Percentiles rank a stretch among this genome's conserved stretches.
Conservation (phyloP, 1,140 invertebrate species). For the Drosophila saltans region DNA sequence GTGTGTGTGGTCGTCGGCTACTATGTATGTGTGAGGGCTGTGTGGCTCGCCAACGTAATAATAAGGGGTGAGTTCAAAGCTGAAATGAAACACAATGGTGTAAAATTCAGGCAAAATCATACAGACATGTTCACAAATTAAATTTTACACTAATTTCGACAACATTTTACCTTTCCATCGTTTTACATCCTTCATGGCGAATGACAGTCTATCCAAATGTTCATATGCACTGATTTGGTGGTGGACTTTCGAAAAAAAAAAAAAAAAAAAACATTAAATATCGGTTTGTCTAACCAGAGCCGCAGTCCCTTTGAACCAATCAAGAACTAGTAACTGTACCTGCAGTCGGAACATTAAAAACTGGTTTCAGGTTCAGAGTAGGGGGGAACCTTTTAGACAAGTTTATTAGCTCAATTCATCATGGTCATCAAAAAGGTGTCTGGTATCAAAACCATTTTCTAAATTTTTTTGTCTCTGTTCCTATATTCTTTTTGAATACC, state of each 20-base stretch:
- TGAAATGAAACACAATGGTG: neutral
- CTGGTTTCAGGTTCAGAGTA: neutral
- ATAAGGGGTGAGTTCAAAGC: slow-evolving; percentile 9
- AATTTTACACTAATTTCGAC: neutral
- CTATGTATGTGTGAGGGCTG: neutral
- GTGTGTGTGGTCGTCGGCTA: slow-evolving; percentile 13
- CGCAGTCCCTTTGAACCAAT: slow-evolving; percentile 2
- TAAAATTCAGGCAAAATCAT: neutral
- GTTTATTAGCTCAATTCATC: slow-evolving; percentile 12
- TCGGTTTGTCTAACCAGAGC: neutral
- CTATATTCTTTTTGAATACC: neutral
- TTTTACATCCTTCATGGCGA: too few species aligned
- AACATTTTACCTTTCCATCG: neutral
- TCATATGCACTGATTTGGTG: neutral
- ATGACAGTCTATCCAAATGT: too few species aligned
- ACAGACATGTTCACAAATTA: slow-evolving; percentile 2
- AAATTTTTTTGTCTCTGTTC: neutral
- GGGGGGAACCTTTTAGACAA: slow-evolving; percentile 4
- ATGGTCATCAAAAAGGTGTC: neutral
- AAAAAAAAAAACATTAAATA: neutral
- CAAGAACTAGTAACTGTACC: slow-evolving; percentile 9
- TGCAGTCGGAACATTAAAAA: neutral
- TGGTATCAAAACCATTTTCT: neutral
- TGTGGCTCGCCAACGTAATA: neutral
- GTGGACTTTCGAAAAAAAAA: neutral